Conservation (phyloP, 2,797 vertebrate genomes). For the Heterohyrax brucei region DNA sequence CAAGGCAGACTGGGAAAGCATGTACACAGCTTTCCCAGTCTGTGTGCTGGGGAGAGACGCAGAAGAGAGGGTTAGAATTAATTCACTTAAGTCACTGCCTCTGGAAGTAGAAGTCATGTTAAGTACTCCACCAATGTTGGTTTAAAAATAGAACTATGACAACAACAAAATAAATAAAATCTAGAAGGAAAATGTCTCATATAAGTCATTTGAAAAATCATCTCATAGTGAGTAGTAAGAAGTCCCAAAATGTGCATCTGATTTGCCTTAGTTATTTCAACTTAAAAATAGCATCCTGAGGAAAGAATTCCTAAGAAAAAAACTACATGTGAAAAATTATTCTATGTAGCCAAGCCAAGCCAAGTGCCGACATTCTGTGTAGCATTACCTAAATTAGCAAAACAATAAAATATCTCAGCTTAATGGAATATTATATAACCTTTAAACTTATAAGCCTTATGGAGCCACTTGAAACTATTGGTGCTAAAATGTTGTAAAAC, state of each 20-base stretch:
- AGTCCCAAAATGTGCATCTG: background rate
- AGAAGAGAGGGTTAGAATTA: background rate
- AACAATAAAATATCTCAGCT: background rate
- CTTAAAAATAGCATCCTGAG: background rate
- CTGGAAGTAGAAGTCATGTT: background rate
- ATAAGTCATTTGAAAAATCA: background rate
- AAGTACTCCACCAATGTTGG: background rate
- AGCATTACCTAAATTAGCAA: background rate
- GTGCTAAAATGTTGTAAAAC: background rate
- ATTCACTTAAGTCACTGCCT: too few relatives aligned
- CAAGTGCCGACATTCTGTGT: too few relatives aligned
- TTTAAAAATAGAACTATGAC: background rate
- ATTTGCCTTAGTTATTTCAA: background rate
- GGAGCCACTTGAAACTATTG: background rate
- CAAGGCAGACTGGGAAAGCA: background rate
- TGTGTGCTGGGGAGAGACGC: background rate
- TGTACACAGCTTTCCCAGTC: background rate
- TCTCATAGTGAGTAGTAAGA: background rate
- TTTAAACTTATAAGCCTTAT: background rate
- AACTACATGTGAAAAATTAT: background rate
- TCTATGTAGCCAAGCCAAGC: background rate
- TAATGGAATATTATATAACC: background rate
- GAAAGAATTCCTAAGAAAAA: slow-evolving; percentile 27
- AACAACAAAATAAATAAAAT: too few relatives aligned
- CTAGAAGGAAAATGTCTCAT: background rate